Evolutionary conservation across 2,888 invertebrate species (phyloP), one percentile per base, ranked within the genome.

Genomic region (Dryomyza anilis): DNA sequence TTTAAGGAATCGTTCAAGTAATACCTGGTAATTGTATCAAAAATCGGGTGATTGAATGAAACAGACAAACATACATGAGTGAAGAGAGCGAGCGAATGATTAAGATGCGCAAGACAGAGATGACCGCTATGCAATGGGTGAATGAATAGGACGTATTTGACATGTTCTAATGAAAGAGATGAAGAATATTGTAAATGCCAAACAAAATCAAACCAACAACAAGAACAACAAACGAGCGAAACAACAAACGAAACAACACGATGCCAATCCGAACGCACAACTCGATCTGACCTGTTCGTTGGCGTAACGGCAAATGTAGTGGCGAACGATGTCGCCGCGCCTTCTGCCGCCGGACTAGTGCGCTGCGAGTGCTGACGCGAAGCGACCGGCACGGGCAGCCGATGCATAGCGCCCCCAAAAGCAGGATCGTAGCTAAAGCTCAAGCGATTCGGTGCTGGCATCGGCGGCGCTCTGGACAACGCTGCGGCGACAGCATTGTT

Each of bases 341-440:
- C 23, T 23, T 63, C 19, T 52, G 65, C n/a, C 8, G 33, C 29
- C 12, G 68, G 69, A 21, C 61, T 67, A 10, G 43, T 50, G 10
- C 66, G 69, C 23, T 69, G 70, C 27, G 69, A 69, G 12, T 69
- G 67, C 19, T 65, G 67, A 3, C 56, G 71, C 27, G 57, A 61
- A 39, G 43, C 46, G 10, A 21, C 23, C 29, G 78, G 76, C 63
- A 77, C 70, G 43, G 74, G 71, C 65, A 81, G 46, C 23, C 74
- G 78, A 71, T 76, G 76, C 30, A 77, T 73, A 30, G 74, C 68
- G 8, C 69, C 67, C 5, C 72, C 75, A 61, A 71, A 73, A 8
- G 72, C 75, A 19, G 76, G 74, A 74, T 82, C 81, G 56, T 79
- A 82, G 65, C 81, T 81, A 30, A 73, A 72, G 21, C 79, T 76